These are phyloP conservation scores for Choristoneura rosaceana DNA, from an alignment of 2,888 invertebrate species.

Conservation along the genomic window DNA sequence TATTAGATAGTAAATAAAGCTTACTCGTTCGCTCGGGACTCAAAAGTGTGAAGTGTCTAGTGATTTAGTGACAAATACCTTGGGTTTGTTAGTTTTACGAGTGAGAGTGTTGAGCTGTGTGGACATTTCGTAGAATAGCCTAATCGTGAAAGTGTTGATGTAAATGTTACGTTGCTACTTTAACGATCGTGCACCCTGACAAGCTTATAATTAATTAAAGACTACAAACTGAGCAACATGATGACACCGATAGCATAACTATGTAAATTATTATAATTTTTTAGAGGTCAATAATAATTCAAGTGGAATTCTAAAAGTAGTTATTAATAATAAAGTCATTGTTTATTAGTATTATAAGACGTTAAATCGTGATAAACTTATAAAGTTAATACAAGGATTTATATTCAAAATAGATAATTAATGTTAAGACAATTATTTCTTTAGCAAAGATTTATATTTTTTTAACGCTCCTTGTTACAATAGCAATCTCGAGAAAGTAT, in stretches of 20 bases:
- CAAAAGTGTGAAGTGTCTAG: slow-evolving; percentile 44
- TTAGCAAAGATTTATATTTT: slow-evolving; percentile 60
- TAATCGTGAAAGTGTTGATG: slow-evolving; percentile 59
- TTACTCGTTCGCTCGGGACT: slow-evolving; percentile 61
- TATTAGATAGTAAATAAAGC: slow-evolving; percentile 46
- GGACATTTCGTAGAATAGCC: slow-evolving; percentile 60
- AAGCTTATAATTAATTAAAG: slow-evolving; percentile 48
- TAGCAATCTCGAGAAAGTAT: slow-evolving; percentile 43
- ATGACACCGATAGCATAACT: slow-evolving; percentile 60
- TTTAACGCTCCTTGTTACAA: slow-evolving; percentile 55
- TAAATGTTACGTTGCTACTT: slow-evolving; percentile 53
- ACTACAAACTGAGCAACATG: slow-evolving; percentile 47
- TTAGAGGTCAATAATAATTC: slow-evolving; percentile 60
- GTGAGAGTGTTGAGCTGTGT: slow-evolving; percentile 56
- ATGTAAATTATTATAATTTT: slow-evolving; percentile 59
- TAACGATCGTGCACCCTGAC: slow-evolving; percentile 57
- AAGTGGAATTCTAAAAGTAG: slow-evolving; percentile 70
- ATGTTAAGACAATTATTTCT: slow-evolving; percentile 45
- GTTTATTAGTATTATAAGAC: slow-evolving; percentile 72
- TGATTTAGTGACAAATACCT: slow-evolving; percentile 47
- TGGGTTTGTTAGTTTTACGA: slow-evolving; percentile 53
- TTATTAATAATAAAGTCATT: slow-evolving; percentile 71
- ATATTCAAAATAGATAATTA: slow-evolving; percentile 54
- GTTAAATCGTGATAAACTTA: slow-evolving; percentile 77
- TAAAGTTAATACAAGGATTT: slow-evolving; percentile 68